Conservation (phyloP, 2,888 invertebrate genomes). For the Hirudinaria manillensis region DNA sequence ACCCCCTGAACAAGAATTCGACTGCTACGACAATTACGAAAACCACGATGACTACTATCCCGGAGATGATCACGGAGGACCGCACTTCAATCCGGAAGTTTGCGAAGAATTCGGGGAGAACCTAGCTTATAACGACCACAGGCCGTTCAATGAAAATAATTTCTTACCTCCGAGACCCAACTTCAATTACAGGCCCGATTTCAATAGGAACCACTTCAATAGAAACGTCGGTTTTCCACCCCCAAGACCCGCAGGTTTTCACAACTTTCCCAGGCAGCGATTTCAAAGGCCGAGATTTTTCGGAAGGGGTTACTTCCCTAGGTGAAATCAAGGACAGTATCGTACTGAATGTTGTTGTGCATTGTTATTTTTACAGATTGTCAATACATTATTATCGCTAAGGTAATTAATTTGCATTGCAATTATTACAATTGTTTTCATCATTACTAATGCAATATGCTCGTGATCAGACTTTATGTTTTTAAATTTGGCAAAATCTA, state of each 20-base stretch:
- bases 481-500: no score
- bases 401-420: no score
- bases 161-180: background rate
- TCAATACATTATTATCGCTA: no score
- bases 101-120: background rate
- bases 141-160: background rate
- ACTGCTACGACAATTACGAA: background rate
- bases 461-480: no score
- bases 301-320: background rate
- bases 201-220: background rate
- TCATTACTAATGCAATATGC: no score
- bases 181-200: background rate
- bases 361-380: no score
- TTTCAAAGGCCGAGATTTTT: background rate
- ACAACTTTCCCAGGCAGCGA: background rate
- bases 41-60: background rate
- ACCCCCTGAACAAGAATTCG: background rate
- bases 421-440: no score
- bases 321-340: background rate
- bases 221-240: conserved; percentile 2
- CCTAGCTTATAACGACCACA: background rate
- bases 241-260: background rate
- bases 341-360: conserved; percentile 9
- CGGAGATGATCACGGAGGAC: background rate
- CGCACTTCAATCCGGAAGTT: background rate